Conservation (phyloP, 2,888 invertebrate genomes). For the Cremastinae sp. region DNA sequence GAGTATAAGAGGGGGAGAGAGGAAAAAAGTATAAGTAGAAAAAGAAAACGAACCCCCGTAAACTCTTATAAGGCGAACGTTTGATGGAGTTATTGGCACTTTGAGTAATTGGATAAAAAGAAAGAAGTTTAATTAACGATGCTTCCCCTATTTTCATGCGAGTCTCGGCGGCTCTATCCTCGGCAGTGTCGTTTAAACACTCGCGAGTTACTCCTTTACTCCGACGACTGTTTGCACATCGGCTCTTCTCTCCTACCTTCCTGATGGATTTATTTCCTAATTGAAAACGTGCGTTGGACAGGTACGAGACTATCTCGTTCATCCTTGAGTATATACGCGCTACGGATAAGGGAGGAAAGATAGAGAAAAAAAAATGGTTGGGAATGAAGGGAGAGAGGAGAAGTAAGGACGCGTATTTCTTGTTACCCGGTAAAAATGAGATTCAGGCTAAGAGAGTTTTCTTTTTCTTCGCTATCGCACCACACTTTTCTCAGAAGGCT, state of each 20-base stretch:
- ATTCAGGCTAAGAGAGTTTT: too few relatives aligned
- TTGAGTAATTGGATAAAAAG: too few relatives aligned
- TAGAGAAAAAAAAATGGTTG: too few relatives aligned
- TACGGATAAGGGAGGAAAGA: not conserved
- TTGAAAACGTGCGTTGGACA: slow-evolving; percentile 46
- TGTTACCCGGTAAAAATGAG: too few relatives aligned
- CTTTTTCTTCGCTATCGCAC: too few relatives aligned
- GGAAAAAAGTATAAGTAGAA: too few relatives aligned
- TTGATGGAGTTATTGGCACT: slow-evolving; percentile 30
- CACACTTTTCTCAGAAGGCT: too few relatives aligned
- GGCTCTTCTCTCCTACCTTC: slow-evolving; percentile 2
- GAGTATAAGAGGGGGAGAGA: not conserved
- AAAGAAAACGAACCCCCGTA: slow-evolving; percentile 4
- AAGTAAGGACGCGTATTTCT: too few relatives aligned
- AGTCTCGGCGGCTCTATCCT: not conserved
- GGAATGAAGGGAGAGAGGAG: too few relatives aligned
- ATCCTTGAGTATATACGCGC: slow-evolving; percentile 21
- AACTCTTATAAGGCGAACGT: slow-evolving; percentile 17
- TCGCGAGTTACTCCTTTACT: slow-evolving; percentile 2
- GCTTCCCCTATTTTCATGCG: not conserved
- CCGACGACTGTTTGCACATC: slow-evolving; percentile 21
- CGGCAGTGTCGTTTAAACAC: not conserved
- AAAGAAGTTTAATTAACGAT: slow-evolving; percentile 11
- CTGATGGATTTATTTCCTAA: slow-evolving; percentile 48
- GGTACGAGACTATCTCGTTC: slow-evolving; percentile 4